Percentiles rank a stretch among this genome's conserved stretches.
These are phyloP conservation scores for Drosophila atripex DNA, from an alignment of 2,888 invertebrate species.

Conservation along the genomic window DNA sequence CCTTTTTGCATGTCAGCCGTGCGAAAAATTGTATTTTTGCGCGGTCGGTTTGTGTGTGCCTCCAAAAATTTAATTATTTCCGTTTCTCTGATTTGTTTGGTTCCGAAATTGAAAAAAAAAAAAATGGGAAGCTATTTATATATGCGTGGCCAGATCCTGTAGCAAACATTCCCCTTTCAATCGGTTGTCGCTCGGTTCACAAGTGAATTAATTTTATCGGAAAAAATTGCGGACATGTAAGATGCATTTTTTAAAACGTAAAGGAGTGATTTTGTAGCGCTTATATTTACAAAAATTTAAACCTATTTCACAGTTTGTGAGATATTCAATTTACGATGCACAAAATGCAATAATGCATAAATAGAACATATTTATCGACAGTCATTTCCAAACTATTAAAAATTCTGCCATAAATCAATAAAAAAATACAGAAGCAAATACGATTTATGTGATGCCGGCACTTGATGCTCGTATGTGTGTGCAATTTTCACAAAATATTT, in stretches of 20 bases:
- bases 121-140: conserved; percentile 22
- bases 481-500: conserved; percentile 42
- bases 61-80: conserved; percentile 47
- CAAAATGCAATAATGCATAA: conserved; percentile 44
- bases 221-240: background rate
- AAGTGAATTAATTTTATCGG: conserved; percentile 36
- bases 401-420: conserved; percentile 59
- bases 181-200: conserved; percentile 28
- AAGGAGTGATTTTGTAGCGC: background rate
- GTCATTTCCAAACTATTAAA: conserved; percentile 63
- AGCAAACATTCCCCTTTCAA: conserved; percentile 24
- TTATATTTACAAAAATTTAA: conserved; percentile 5
- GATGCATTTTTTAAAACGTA: background rate
- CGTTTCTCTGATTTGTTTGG: conserved; percentile 42
- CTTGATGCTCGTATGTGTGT: conserved; percentile 20
- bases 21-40: conserved; percentile 39
- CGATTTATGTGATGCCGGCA: conserved; percentile 56
- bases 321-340: conserved; percentile 45
- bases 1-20: conserved; percentile 9
- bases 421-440: conserved; percentile 30
- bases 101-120: conserved; percentile 19
- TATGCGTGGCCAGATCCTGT: conserved; percentile 22
- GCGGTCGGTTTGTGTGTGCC: conserved; percentile 4
- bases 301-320: conserved; percentile 10
- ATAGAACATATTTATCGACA: conserved; percentile 53